Evolutionary conservation across 2,797 vertebrate genomes (phyloP), one percentile per base, ranked within the genome.

Genomic region (Sebastes trivittatus): DNA sequence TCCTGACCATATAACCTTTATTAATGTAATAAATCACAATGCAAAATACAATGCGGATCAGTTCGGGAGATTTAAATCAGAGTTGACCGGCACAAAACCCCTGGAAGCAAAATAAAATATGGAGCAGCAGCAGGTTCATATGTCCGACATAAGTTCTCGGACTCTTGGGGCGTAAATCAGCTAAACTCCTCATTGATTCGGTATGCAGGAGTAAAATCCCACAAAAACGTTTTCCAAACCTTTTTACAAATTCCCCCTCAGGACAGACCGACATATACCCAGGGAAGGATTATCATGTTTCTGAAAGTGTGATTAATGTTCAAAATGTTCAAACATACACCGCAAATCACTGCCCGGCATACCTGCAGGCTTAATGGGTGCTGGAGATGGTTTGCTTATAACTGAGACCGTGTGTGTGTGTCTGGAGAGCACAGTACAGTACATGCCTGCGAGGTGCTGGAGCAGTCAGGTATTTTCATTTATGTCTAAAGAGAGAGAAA

Each of bases 241-340:
- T 30, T 81, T 30, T 76, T 55, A 49, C 58, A 77, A 83, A 78
- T 77, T 30, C 6, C 71, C 84, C 86, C 69, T 5, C 38, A 72
- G 75, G 81, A 85, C 60, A 69, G 56, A 61, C 13, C 5, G 11
- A 25, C 20, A 49, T 20, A 46, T 63, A 65, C 63, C 71, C 32
- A 59, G 78, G 66, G 64, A 87, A 82, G 60, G 68, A 86, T 85
- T 81, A 89, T 83, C 55, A 23, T 83, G 82, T 88, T 88, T 82
- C 84, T 88, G 58, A 81, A 78, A 61, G 49, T 72, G 84, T 69
- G 89, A 90, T 92, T 87, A 75, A 91, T 88, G 79, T 73, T 75
- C 5, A 52, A 52, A 79, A 36, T 42, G 74, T 78, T 81, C 75
- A 86, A 77, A 80, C 65, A 81, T 11, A 73, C 55, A 6, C 6